A percentile compares a stretch with the other conserved stretches of the same genome.
These are phyloP conservation scores for Notodonta dromedarius DNA, from an alignment of 2,888 invertebrate species.

Conservation along the genomic window DNA sequence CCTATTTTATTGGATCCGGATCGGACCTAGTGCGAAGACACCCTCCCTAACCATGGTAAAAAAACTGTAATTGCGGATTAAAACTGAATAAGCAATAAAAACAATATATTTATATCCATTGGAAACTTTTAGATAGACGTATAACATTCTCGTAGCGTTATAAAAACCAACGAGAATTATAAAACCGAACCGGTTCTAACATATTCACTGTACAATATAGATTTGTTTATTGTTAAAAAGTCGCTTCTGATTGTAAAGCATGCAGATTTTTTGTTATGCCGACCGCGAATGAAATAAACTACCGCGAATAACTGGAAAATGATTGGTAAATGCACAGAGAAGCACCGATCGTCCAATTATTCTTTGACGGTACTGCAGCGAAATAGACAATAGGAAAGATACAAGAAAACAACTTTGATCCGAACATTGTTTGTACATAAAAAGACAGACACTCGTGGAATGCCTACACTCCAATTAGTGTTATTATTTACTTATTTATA, in stretches of 20 bases:
- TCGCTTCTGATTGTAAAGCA: not conserved
- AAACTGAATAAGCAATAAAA: no score
- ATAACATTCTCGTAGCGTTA: not conserved
- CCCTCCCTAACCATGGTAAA: no score
- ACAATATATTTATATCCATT: no score
- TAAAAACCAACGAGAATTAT: not conserved
- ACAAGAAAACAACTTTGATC: not conserved
- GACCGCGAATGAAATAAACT: not conserved
- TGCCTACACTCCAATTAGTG: not conserved
- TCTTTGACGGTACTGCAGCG: slow-evolving; percentile 7
- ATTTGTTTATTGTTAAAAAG: not conserved
- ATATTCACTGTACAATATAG: not conserved
- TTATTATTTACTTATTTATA: no score
- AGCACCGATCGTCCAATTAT: slow-evolving; percentile 12
- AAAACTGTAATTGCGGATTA: no score
- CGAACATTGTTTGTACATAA: no score
- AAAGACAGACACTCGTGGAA: no score
- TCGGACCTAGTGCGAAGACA: no score
- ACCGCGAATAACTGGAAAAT: not conserved
- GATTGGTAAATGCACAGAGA: slow-evolving; percentile 1
- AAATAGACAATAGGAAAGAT: not conserved
- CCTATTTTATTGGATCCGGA: no score
- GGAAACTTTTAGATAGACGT: not conserved
- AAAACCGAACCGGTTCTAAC: not conserved
- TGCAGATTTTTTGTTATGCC: not conserved